phyloP scores from a whole-genome alignment of 1,140 invertebrate species.

The Plectrocnemia conspersa region DNA sequence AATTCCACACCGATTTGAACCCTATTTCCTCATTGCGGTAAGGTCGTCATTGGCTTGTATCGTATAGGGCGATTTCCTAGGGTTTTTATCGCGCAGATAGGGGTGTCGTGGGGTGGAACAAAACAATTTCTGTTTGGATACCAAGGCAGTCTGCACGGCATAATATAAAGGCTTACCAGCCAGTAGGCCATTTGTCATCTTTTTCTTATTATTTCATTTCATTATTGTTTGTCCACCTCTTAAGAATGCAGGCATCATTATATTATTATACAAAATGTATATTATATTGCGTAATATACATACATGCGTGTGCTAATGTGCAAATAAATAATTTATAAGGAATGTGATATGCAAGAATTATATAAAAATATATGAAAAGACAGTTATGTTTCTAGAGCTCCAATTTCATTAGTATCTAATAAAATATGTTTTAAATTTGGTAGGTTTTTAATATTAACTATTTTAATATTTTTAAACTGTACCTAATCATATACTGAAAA shows the following conservation, averaged over 20 bases:
- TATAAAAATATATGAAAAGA: too few relatives aligned
- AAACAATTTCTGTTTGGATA: conserved; percentile 22
- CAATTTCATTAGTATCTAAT: too few relatives aligned
- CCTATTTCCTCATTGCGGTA: background rate
- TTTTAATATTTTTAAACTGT: too few relatives aligned
- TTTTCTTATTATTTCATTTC: conserved; percentile 29
- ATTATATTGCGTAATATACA: too few relatives aligned
- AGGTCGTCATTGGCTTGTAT: background rate
- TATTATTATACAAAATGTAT: too few relatives aligned
- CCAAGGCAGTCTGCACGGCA: conserved; percentile 18
- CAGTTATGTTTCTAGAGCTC: too few relatives aligned
- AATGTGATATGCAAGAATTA: too few relatives aligned
- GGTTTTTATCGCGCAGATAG: conserved; percentile 19
- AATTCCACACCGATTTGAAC: background rate
- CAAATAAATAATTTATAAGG: too few relatives aligned
- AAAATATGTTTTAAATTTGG: too few relatives aligned
- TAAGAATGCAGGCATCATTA: background rate
- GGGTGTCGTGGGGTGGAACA: conserved; percentile 12
- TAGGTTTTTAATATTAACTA: too few relatives aligned
- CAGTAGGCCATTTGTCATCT: conserved; percentile 27
- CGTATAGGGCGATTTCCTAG: conserved; percentile 11
- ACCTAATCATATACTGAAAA: too few relatives aligned
- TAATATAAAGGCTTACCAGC: conserved; percentile 16
- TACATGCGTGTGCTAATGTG: too few relatives aligned
- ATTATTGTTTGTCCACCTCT: conserved; percentile 23